Percentiles rank a stretch among this genome's conserved stretches.
Conservation (phyloP, 2,797 vertebrate genomes). For the Lutjanus campechanus region DNA sequence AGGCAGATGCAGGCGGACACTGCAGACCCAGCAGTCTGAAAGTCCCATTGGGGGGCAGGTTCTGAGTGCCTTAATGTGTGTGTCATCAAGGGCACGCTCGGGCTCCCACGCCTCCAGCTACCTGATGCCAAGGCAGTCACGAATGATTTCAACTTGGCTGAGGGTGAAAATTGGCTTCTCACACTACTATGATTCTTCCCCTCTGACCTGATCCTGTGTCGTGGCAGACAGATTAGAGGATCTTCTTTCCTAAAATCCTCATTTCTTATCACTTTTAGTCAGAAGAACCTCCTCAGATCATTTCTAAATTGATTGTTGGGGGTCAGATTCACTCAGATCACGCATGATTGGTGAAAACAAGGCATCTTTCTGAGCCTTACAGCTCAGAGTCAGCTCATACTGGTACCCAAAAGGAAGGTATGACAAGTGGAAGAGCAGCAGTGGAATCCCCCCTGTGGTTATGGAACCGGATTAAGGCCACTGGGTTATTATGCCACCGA, state of each 20-base stretch:
- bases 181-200: constrained; percentile 1
- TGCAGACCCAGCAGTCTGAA: constrained; percentile 25
- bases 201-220: constrained; percentile 1
- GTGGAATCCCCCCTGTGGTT: constrained; percentile 64
- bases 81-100: constrained; percentile 38
- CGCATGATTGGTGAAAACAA: constrained; percentile 14
- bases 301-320: not conserved
- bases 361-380: constrained; percentile 8
- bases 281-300: not conserved
- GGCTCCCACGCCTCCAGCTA: constrained; percentile 49
- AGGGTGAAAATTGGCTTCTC: constrained; percentile 24
- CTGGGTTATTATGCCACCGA: constrained; percentile 80
- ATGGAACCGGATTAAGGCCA: constrained; percentile 80
- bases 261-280: constrained; percentile 13
- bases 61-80: constrained; percentile 34
- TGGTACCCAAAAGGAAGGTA: constrained; percentile 38
- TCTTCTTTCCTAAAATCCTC: constrained; percentile 16
- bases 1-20: constrained; percentile 47
- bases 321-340: constrained; percentile 3
- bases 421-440: constrained; percentile 38
- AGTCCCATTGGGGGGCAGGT: constrained; percentile 1
- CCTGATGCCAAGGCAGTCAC: constrained; percentile 53
- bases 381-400: constrained; percentile 16
- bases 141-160: constrained; percentile 49
- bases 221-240: constrained; percentile 10